Percentiles rank a stretch among this genome's conserved stretches.
Conservation (phyloP, 2,888 invertebrate genomes). For the Pristionchus entomophagus region DNA sequence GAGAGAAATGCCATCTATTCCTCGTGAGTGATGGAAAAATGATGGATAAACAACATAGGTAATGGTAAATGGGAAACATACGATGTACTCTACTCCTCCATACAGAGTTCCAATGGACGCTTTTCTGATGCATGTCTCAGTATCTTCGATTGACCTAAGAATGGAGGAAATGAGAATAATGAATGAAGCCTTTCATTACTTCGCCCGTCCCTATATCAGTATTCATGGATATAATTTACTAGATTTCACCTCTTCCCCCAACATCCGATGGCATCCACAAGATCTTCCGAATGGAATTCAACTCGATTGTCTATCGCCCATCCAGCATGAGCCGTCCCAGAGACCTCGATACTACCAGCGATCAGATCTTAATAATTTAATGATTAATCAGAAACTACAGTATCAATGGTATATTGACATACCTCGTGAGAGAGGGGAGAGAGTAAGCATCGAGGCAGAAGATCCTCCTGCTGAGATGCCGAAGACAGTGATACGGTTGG, state of each 20-base stretch:
- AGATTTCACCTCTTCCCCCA: conserved; percentile 45
- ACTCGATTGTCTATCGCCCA: conserved; percentile 62
- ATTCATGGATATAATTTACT: no score
- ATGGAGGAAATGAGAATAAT: not conserved
- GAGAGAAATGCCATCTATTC: no score
- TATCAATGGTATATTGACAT: no score
- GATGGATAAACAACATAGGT: not conserved
- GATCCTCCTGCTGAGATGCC: conserved; percentile 67
- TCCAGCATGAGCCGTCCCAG: conserved; percentile 58
- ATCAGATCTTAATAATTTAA: conserved; percentile 54
- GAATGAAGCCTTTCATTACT: not conserved
- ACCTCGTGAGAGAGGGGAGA: conserved; percentile 54
- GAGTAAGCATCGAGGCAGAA: conserved; percentile 61
- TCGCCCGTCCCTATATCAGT: not conserved
- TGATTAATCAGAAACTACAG: no score
- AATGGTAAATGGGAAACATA: not conserved
- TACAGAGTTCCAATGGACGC: conserved; percentile 56
- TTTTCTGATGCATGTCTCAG: conserved; percentile 60
- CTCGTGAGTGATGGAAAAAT: not conserved
- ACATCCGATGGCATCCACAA: conserved; percentile 56
- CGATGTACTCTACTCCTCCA: conserved; percentile 52
- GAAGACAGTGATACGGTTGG: conserved; percentile 61
- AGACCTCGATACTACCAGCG: conserved; percentile 64
- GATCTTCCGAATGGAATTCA: conserved; percentile 50
- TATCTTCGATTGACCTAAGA: not conserved